Evolutionary conservation across 2,113 vertebrate species (phyloP).

Genomic region (Cynoglossus semilaevis): DNA sequence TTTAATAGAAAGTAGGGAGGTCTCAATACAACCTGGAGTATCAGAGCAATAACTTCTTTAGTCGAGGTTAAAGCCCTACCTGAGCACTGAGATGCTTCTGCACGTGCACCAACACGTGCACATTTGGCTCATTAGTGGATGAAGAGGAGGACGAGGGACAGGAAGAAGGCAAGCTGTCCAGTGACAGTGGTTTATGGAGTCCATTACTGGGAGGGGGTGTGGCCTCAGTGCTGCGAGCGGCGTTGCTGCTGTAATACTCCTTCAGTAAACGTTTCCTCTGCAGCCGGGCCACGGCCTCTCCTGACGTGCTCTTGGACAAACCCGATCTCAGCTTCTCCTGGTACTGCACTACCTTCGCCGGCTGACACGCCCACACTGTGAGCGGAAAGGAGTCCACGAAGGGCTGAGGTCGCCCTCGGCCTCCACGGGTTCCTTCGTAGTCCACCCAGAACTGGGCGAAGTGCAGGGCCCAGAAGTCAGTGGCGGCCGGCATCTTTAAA

Average conservation of each 20-base stretch:
- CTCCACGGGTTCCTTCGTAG: constrained; percentile 87
- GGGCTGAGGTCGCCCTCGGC: constrained; percentile 85
- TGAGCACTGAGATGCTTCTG: constrained; percentile 90
- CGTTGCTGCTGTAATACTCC: constrained; percentile 87
- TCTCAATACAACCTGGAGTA: too few relatives aligned
- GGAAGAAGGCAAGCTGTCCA: constrained; percentile 66
- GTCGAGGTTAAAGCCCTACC: constrained; percentile 63
- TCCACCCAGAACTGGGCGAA: constrained; percentile 98
- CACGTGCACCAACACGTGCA: constrained; percentile 87
- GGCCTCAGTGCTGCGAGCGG: constrained; percentile 12
- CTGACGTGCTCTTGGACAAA: constrained; percentile 82
- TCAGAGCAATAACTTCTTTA: too few relatives aligned
- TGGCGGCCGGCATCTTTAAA: constrained; percentile 86
- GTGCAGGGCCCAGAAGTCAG: constrained; percentile 91
- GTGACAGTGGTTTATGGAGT: constrained; percentile 70
- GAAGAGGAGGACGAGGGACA: constrained; percentile 32
- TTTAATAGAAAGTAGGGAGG: too few relatives aligned
- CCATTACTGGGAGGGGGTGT: constrained; percentile 67
- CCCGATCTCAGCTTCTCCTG: constrained; percentile 77
- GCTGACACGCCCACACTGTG: constrained; percentile 92
- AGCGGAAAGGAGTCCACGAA: constrained; percentile 96
- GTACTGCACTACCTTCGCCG: constrained; percentile 79
- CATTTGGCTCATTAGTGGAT: constrained; percentile 76
- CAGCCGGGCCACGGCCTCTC: constrained; percentile 80
- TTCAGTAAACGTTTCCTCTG: constrained; percentile 89